Base-by-base conservation (phyloP, 2,888 invertebrate species). In the Mythimna vitellina region DNA sequence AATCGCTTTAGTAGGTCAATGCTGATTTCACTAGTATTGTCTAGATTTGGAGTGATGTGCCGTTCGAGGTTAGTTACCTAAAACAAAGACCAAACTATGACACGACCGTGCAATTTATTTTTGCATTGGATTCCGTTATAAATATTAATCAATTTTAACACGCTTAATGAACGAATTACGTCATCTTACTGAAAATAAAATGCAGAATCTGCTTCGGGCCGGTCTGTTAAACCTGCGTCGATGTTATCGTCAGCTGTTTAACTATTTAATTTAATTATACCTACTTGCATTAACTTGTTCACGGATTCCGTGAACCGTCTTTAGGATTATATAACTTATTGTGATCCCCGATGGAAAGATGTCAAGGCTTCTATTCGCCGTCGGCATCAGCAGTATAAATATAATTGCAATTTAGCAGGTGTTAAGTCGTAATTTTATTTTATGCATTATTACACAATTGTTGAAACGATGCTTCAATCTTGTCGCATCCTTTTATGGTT, bases 1-100 rank as follows among this genome's bases (percentile, higher is more conserved):
- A 73, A 75, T 74, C 76, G 76, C 25, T 79, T 84, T 80, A 87
- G 85, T 89, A 78, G 91, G 92, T 92, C 91, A 92, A 90, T 90
- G 90, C 73, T 87, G 81, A 88, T 87, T 88, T 84, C 76, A 70
- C 85, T 78, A 38, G 66, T 81, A 84, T 83, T 82, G 84, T 89
- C 82, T 87, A 86, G 81, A 88, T 87, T 83, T 64, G n/a, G 35
- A 79, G 72, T 80, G 77, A 85, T 82, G 70, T 73, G 70, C 73
- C 65, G 65, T 76, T 79, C 83, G 76, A 86, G 87, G 83, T 78
- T 83, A 83, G 67, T 63, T 76, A 14, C 22, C 38, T 60, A 68
- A 67, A 83, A 76, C 70, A 78, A 76, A 73, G 49, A 25, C 25
- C 35, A 20, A 38, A 60, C 42, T 62, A 65, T 73, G 65, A 62